phyloP scores from a whole-genome alignment of 2,113 vertebrate genomes.

The Tylochromis polylepis region DNA sequence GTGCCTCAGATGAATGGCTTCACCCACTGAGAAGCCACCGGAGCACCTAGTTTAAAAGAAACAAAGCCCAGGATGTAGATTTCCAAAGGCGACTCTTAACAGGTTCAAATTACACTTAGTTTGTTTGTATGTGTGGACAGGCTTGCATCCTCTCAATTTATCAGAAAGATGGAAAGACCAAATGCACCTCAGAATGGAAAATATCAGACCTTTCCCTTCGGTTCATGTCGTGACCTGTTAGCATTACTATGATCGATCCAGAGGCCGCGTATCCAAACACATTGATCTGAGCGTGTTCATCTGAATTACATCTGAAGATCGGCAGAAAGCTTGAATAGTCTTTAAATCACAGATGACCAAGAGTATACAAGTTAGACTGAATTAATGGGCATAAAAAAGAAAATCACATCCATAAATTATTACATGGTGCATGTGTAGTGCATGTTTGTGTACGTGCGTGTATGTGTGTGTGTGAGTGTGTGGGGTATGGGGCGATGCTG shows the following conservation, averaged over 20 bases:
- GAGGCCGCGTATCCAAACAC: neutral
- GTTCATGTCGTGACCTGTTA: neutral
- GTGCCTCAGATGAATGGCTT: conserved; percentile 1
- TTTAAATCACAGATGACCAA: conserved; percentile 10
- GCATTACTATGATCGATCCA: neutral
- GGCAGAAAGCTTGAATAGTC: neutral
- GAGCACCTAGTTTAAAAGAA: neutral
- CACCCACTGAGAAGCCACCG: neutral
- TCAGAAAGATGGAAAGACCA: neutral
- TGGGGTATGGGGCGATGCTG: conserved; percentile 18
- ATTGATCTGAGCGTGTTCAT: neutral
- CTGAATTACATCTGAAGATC: neutral
- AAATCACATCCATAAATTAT: conserved; percentile 45
- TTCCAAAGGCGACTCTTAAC: neutral
- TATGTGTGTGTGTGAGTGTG: conserved; percentile 2
- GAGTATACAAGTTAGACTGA: neutral
- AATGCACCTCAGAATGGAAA: neutral
- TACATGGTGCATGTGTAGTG: neutral
- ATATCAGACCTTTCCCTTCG: neutral
- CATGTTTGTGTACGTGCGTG: conserved; percentile 1
- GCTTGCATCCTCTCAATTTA: neutral
- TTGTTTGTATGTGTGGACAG: neutral
- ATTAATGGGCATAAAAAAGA: conserved; percentile 30
- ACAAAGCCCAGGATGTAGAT: neutral
- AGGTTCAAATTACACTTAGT: neutral